phyloP scores from a whole-genome alignment of 2,113 vertebrate species.

The Petrocephalus microphthalmus region DNA sequence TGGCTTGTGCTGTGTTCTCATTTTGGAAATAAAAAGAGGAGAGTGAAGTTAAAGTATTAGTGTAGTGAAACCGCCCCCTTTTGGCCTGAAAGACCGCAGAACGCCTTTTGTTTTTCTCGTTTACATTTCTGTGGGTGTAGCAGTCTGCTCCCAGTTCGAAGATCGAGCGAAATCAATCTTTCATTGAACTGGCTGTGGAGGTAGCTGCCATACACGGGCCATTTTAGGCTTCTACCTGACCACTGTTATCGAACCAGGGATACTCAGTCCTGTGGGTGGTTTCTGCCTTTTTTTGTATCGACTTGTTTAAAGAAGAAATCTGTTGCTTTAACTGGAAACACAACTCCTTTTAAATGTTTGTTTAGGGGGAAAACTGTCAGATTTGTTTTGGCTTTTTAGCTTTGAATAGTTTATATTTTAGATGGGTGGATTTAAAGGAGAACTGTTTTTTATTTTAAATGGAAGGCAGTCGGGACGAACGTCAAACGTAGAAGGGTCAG shows the following conservation, averaged over 20 bases:
- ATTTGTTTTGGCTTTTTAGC: conserved; percentile 29
- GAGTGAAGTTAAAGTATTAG: conserved; percentile 5
- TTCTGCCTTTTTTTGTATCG: conserved; percentile 24
- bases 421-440: conserved; percentile 45
- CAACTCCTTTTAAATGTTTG: conserved; percentile 20
- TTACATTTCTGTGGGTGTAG: conserved; percentile 3
- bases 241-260: background rate
- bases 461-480: conserved; percentile 24
- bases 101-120: background rate
- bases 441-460: conserved; percentile 26
- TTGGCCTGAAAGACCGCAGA: background rate
- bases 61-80: conserved; percentile 2
- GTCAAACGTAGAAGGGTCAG: conserved; percentile 35
- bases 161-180: background rate
- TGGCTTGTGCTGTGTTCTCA: background rate
- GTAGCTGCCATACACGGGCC: background rate
- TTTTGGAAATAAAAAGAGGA: background rate
- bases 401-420: conserved; percentile 38
- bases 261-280: conserved; percentile 16
- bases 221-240: background rate
- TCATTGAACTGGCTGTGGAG: background rate
- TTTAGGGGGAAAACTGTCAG: conserved; percentile 21
- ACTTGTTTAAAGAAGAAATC: conserved; percentile 2
- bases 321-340: conserved; percentile 26
- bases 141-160: background rate